Evolutionary conservation across 2,113 vertebrate species (phyloP), one percentile per base, ranked within the genome.

Genomic region (Otolemur garnettii): DNA sequence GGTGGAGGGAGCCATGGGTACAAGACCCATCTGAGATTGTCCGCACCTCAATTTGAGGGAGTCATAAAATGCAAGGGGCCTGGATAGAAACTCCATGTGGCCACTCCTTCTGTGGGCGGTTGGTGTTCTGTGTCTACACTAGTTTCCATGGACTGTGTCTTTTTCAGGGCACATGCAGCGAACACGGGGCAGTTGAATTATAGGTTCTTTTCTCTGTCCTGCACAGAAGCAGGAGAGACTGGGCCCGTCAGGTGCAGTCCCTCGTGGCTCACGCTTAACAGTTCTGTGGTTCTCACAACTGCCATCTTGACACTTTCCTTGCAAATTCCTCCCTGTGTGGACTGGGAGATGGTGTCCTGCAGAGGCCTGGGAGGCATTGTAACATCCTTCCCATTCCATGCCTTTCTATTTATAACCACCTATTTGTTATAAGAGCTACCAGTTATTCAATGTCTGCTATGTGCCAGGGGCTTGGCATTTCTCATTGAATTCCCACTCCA

Each of bases 21-120:
- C 92, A 91, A 97, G 97, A 96, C 93, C 87, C 97, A 97, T 97
- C 98, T 98, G 97, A 60, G 96, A 92, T 71, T 96, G 95, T 90
- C 98, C 97, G 96, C 97, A 96, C 93, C 94, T 96, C 82, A 90
- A 94, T 98, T 94, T 93, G 91, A 95, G 93, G 95, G 93, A 97
- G 96, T 98, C 97, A 95, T 93, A 80, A 96, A 98, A 97, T 84
- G 87, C 94, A 95, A 93, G 96, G 96, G 94, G 78, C 84, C 94
- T 84, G 79, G 93, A 97, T 75, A 96, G 45, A 55, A 97, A 94
- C 96, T 95, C 93, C 2, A 2, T 50, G 64, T 75, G 86, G 94
- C 97, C 94, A 92, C 90, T 94, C 82, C 82, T 93, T 94, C 60
- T 24, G 83, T 84, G 91, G 90, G 92, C 95, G 95, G 81, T 96